phyloP scores from a whole-genome alignment of 2,113 vertebrate genomes.

The Aramus guarauna region DNA sequence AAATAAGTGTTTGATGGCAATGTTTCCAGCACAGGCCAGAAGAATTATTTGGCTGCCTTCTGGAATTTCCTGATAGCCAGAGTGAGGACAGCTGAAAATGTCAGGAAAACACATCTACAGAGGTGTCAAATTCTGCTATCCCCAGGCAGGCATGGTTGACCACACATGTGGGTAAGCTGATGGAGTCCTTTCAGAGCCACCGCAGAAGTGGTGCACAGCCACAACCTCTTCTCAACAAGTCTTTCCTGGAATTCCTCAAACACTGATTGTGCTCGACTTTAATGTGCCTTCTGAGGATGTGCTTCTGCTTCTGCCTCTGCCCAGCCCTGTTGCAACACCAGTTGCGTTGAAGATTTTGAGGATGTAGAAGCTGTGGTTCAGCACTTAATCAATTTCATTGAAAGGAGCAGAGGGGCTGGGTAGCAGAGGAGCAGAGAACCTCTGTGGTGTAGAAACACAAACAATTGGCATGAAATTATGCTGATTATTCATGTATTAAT shows the following conservation, averaged over 20 bases:
- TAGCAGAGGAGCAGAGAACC: background rate
- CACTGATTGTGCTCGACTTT: background rate
- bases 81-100: background rate
- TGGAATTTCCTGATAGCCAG: background rate
- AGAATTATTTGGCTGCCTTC: background rate
- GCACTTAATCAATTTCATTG: background rate
- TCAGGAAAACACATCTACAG: background rate
- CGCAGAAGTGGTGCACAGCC: background rate
- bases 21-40: background rate
- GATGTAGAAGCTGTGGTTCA: background rate
- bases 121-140: background rate
- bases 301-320: background rate
- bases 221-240: background rate
- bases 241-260: background rate
- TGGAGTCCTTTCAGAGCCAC: background rate
- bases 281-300: background rate
- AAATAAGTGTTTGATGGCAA: background rate
- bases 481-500: conserved; percentile 14
- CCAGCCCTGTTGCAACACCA: background rate
- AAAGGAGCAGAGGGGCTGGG: background rate
- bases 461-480: background rate
- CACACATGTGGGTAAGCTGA: background rate
- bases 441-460: background rate
- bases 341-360: background rate
- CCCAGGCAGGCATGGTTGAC: background rate